These are phyloP conservation scores for Diabrotica undecimpunctata DNA, from an alignment of 1,140 invertebrate genomes.

Conservation along the genomic window DNA sequence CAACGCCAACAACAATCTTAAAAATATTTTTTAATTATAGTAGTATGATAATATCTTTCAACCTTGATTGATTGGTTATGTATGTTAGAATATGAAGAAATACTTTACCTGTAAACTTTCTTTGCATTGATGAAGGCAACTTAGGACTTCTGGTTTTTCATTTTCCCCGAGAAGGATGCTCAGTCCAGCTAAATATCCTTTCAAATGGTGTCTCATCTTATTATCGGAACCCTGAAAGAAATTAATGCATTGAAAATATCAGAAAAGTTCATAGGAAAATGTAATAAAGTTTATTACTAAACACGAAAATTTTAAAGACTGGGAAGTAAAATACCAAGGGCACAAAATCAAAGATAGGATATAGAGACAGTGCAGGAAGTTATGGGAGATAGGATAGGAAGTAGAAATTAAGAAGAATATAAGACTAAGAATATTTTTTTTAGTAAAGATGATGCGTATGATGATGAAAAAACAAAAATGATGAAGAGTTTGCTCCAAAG, in stretches of 20 bases:
- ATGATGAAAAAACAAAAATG: no score
- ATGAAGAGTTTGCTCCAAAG: no score
- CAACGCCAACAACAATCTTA: no score
- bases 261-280: no score
- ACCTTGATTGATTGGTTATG: no score
- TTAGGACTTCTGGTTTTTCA: conserved; percentile 76
- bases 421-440: no score
- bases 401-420: no score
- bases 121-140: conserved; percentile 81
- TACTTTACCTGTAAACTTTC: conserved; percentile 69
- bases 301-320: conserved; percentile 10
- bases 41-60: background rate
- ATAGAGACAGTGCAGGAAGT: no score
- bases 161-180: conserved; percentile 75
- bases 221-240: conserved; percentile 66
- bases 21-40: no score
- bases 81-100: background rate
- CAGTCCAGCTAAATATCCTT: conserved; percentile 83
- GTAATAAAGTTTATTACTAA: conserved; percentile 13
- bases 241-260: background rate
- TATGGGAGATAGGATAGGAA: no score
- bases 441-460: no score
- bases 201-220: conserved; percentile 83
- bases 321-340: background rate
- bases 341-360: background rate